Evolutionary conservation across 2,888 invertebrate genomes (phyloP).

Genomic region (Petrolisthes cinctipes): DNA sequence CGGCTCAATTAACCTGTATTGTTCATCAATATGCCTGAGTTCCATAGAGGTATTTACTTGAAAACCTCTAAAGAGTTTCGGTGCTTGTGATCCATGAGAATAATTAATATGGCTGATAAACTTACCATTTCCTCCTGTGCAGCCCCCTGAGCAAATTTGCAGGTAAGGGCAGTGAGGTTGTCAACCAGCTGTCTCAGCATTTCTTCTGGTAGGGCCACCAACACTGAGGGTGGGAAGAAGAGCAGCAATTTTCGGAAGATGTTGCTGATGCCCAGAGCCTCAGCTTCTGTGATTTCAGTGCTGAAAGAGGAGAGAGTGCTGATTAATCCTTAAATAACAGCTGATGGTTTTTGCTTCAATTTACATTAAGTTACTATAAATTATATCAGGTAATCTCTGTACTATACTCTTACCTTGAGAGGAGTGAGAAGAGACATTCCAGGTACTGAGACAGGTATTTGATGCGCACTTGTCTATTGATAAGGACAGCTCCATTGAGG

Average conservation of each 20-base stretch:
- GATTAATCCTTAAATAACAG: not conserved
- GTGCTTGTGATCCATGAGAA: too few species aligned
- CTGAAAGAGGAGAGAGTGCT: constrained; percentile 69
- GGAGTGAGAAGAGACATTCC: constrained; percentile 75
- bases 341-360: not conserved
- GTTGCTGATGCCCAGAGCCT: constrained; percentile 78
- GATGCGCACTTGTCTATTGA: constrained; percentile 72
- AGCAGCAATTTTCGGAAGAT: constrained; percentile 77
- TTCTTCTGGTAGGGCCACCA: constrained; percentile 72
- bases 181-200: constrained; percentile 75
- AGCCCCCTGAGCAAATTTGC: constrained; percentile 77
- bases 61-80: too few species aligned
- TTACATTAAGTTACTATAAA: not conserved
- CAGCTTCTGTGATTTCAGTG: constrained; percentile 76
- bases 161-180: constrained; percentile 77
- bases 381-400: not conserved
- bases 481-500: constrained; percentile 76
- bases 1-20: too few species aligned
- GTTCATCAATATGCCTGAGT: too few species aligned
- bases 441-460: constrained; percentile 76
- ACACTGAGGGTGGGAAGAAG: constrained; percentile 73
- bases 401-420: constrained; percentile 72
- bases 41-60: too few species aligned
- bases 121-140: constrained; percentile 78
- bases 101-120: constrained; percentile 54